A percentile compares a stretch with the other conserved stretches of the same genome.
Conservation (phyloP, 2,888 invertebrate species). For the Leucophenga montana region DNA sequence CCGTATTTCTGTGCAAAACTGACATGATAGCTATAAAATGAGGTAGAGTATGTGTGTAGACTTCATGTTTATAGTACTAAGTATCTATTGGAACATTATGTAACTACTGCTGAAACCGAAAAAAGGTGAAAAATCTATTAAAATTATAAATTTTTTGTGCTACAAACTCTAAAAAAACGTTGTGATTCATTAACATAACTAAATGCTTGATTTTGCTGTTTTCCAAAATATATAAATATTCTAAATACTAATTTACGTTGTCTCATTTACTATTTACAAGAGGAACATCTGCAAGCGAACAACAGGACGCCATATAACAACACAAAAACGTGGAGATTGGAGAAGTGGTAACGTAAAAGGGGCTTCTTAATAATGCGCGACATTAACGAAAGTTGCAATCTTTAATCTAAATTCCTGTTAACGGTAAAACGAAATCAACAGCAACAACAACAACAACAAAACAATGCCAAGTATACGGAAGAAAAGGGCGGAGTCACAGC, state of each 20-base stretch:
- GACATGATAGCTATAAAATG: no score
- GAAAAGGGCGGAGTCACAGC: constrained; percentile 38
- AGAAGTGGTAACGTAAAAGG: constrained; percentile 40
- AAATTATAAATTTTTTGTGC: no score
- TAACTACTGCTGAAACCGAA: no score
- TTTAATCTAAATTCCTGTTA: constrained; percentile 64
- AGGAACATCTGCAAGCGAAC: constrained; percentile 6
- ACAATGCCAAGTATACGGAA: constrained; percentile 25
- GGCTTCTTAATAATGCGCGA: constrained; percentile 62
- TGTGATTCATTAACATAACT: no score
- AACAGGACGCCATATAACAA: neutral
- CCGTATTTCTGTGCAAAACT: no score
- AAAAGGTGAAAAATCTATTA: no score
- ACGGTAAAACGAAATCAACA: constrained; percentile 42
- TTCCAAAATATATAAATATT: constrained; percentile 51
- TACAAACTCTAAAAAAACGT: no score
- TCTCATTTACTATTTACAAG: constrained; percentile 52
- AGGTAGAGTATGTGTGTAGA: no score
- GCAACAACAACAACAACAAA: constrained; percentile 21
- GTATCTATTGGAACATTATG: no score
- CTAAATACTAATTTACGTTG: constrained; percentile 52
- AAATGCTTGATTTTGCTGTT: no score
- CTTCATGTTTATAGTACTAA: no score
- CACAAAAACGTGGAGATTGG: neutral
- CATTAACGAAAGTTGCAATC: constrained; percentile 67